phyloP scores from a whole-genome alignment of 2,797 vertebrate genomes.

The Crenichthys baileyi region DNA sequence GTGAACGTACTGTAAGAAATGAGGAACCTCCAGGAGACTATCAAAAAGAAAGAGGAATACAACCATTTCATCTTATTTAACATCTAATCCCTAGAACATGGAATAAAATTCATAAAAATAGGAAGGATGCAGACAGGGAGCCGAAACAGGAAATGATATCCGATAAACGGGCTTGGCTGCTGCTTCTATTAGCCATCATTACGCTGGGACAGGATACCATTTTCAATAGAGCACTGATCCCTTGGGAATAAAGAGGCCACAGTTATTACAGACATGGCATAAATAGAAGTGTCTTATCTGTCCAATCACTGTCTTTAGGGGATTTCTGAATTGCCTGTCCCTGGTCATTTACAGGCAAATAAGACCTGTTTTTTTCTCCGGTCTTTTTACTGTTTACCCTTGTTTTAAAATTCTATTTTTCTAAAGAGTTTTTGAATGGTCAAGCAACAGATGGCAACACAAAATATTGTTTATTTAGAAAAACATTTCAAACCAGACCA shows the following conservation, averaged over 20 bases:
- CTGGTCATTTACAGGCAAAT: slow-evolving; percentile 38
- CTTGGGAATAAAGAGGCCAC: slow-evolving; percentile 34
- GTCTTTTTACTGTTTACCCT: slow-evolving; percentile 12
- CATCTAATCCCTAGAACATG: slow-evolving; percentile 31
- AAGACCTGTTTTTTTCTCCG: background rate
- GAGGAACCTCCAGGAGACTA: slow-evolving; percentile 9
- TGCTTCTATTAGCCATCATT: slow-evolving; percentile 74
- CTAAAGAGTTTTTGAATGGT: background rate
- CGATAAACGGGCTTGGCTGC: slow-evolving; percentile 66
- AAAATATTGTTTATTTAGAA: background rate
- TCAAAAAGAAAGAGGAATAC: slow-evolving; percentile 19
- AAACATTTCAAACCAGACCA: background rate
- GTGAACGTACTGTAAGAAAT: slow-evolving; percentile 7
- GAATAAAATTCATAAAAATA: slow-evolving; percentile 14
- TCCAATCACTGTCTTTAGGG: slow-evolving; percentile 49
- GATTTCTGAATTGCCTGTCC: slow-evolving; percentile 40
- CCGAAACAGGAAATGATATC: slow-evolving; percentile 69
- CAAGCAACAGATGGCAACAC: background rate
- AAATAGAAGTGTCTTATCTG: slow-evolving; percentile 64
- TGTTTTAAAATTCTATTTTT: background rate
- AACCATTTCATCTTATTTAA: slow-evolving; percentile 36
- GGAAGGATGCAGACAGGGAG: slow-evolving; percentile 23
- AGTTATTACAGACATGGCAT: slow-evolving; percentile 58
- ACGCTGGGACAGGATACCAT: slow-evolving; percentile 61
- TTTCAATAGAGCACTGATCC: slow-evolving; percentile 39